Conservation (phyloP, 2,888 invertebrate genomes). For the Acronicta leporina region DNA sequence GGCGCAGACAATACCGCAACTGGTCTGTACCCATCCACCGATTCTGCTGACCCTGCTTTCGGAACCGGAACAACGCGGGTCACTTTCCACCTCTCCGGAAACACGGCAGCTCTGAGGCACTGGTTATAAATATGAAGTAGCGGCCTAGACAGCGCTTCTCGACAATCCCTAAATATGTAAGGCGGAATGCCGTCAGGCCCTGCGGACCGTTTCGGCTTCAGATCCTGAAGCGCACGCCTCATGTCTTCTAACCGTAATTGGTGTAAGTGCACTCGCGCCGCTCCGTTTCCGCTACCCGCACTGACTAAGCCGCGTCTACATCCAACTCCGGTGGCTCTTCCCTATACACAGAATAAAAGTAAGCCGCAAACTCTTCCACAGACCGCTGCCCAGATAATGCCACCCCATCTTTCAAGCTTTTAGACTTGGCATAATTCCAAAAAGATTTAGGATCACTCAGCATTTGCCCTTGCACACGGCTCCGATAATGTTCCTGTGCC, state of each 20-base stretch:
- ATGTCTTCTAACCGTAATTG: conserved; percentile 6
- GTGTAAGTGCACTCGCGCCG: conserved; percentile 12
- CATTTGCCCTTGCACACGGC: conserved; percentile 2
- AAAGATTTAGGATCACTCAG: conserved; percentile 11
- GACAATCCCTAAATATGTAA: conserved; percentile 19
- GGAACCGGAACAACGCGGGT: no score
- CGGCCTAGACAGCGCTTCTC: conserved; percentile 1
- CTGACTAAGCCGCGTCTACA: background rate
- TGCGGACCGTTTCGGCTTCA: conserved; percentile 6
- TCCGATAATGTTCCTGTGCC: conserved; percentile 6
- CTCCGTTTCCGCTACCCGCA: background rate
- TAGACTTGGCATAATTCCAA: conserved; percentile 9
- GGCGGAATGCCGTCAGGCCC: conserved; percentile 16
- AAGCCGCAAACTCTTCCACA: conserved; percentile 4
- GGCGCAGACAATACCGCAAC: no score
- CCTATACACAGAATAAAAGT: conserved; percentile 17
- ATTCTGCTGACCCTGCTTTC: conserved; percentile 1
- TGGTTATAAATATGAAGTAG: conserved; percentile 6
- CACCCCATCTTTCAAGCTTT: conserved; percentile 8
- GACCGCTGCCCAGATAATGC: background rate
- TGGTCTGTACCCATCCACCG: background rate
- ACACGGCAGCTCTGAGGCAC: background rate
- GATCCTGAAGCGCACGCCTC: background rate
- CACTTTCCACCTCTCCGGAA: conserved; percentile 15
- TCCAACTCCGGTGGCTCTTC: background rate